Percentiles rank a stretch among this genome's conserved stretches.
Evolutionary conservation across 2,888 invertebrate species (phyloP).

Genomic region (Tetranychus truncatus): DNA sequence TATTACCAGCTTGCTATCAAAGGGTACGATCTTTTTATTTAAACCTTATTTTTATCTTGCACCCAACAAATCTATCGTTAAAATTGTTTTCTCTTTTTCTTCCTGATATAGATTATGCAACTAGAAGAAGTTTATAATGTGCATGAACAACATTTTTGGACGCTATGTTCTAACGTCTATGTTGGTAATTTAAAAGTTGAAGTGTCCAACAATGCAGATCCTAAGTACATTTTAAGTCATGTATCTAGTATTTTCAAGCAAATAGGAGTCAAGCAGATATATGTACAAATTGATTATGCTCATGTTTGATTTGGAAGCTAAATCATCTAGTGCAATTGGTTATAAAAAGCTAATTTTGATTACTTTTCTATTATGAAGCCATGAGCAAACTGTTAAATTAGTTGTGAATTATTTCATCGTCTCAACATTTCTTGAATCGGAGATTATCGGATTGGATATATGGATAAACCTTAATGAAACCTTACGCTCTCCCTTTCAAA

Average conservation of each 20-base stretch:
- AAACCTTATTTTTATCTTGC: background rate
- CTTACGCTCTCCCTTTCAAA: background rate
- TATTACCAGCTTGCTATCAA: constrained; percentile 69
- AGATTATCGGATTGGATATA: background rate
- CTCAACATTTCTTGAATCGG: background rate
- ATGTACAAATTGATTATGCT: constrained; percentile 61
- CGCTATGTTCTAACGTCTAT: constrained; percentile 77
- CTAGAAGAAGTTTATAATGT: constrained; percentile 84
- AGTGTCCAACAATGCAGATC: constrained; percentile 78
- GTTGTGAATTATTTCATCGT: background rate
- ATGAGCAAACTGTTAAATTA: background rate
- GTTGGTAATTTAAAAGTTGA: constrained; percentile 84
- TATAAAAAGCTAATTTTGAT: background rate
- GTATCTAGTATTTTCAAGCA: constrained; percentile 85
- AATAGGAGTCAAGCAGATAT: constrained; percentile 71
- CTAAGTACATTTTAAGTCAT: constrained; percentile 75
- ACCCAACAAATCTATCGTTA: background rate
- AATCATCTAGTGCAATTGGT: background rate
- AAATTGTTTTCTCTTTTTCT: background rate
- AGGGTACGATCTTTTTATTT: constrained; percentile 30
- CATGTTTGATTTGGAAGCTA: background rate
- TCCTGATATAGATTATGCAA: constrained; percentile 40
- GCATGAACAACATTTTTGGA: constrained; percentile 94
- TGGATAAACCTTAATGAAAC: background rate
- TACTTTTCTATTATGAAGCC: background rate